A percentile compares a stretch with the other conserved stretches of the same genome.
These are phyloP conservation scores for Limonius californicus DNA, from an alignment of 1,140 invertebrate species.

Conservation along the genomic window DNA sequence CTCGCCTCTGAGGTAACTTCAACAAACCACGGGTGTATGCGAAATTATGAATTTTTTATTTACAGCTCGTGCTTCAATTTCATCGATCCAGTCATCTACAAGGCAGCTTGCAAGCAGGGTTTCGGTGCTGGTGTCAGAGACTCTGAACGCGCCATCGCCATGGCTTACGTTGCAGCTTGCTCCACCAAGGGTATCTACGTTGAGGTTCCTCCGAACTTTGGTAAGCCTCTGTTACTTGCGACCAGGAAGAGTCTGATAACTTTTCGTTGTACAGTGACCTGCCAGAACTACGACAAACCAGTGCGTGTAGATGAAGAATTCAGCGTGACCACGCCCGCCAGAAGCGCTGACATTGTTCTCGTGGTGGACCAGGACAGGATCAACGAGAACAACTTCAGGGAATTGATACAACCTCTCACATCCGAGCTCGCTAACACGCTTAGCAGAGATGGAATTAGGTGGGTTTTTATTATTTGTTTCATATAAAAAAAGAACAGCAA, in stretches of 20 bases:
- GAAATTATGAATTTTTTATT: background rate
- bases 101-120: constrained; percentile 64
- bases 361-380: constrained; percentile 60
- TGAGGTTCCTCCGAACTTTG: constrained; percentile 55
- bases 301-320: constrained; percentile 57
- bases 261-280: constrained; percentile 54
- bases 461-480: constrained; percentile 27
- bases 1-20: constrained; percentile 41
- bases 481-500: background rate
- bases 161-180: constrained; percentile 58
- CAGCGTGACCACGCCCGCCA: constrained; percentile 61
- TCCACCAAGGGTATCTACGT: constrained; percentile 52
- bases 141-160: constrained; percentile 53
- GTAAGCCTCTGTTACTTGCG: constrained; percentile 48
- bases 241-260: background rate
- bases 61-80: constrained; percentile 50
- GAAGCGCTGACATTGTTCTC: constrained; percentile 69
- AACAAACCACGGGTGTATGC: no score
- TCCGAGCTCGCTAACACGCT: constrained; percentile 49
- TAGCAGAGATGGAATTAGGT: constrained; percentile 55
- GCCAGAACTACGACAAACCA: constrained; percentile 54
- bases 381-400: constrained; percentile 51
- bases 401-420: constrained; percentile 50
- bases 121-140: constrained; percentile 48
- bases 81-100: constrained; percentile 47